These are phyloP conservation scores for Todus mexicanus DNA, from an alignment of 2,797 vertebrate species.

Conservation along the genomic window DNA sequence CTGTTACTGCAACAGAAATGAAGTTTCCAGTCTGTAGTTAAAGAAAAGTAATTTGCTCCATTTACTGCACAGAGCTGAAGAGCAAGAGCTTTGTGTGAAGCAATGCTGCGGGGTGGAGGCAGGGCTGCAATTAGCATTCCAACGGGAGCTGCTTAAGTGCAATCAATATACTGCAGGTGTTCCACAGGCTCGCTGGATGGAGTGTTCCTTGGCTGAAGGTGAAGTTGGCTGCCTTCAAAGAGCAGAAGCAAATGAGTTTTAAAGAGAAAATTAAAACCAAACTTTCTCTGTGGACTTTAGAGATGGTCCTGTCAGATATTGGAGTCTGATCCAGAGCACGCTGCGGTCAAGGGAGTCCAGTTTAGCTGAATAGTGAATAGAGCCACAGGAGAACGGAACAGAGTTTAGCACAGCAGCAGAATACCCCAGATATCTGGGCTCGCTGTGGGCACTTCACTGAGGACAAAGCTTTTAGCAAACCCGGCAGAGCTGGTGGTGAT, in stretches of 20 bases:
- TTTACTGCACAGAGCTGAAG: neutral
- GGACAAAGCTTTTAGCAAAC: neutral
- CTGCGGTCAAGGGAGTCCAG: neutral
- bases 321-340: neutral
- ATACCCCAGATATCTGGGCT: neutral
- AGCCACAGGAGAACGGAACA: neutral
- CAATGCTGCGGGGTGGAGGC: neutral
- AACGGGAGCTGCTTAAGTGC: neutral
- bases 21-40: neutral
- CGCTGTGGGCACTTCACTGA: neutral
- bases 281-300: neutral
- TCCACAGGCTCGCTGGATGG: neutral
- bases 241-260: neutral
- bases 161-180: neutral
- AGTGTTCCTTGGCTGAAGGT: neutral
- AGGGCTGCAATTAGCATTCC: conserved; percentile 1
- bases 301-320: neutral
- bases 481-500: neutral
- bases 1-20: neutral
- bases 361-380: neutral
- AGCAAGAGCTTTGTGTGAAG: neutral
- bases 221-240: neutral
- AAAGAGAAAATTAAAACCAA: neutral
- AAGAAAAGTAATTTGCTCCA: neutral
- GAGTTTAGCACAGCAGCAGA: neutral